Percentiles rank a stretch among this genome's conserved stretches.
Evolutionary conservation across 2,888 invertebrate genomes (phyloP).

Genomic region (Fragum whitleyi): DNA sequence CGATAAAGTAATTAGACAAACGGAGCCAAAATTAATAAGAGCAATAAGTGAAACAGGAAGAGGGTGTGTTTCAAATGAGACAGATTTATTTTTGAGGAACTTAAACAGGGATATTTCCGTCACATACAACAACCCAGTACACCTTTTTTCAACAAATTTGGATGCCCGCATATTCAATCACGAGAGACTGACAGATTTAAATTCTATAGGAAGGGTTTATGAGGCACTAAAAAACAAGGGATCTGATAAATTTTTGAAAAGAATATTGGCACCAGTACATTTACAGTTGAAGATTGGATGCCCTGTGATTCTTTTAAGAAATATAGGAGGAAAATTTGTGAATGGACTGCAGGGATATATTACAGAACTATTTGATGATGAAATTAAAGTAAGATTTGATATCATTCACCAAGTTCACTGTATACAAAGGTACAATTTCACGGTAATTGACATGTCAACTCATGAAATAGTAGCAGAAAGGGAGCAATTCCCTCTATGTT

Average conservation of each 20-base stretch:
- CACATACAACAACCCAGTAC: conserved; percentile 12
- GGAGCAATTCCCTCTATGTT: conserved; percentile 38
- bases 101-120: conserved; percentile 32
- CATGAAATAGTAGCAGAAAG: conserved; percentile 38
- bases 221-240: conserved; percentile 35
- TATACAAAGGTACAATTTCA: conserved; percentile 23
- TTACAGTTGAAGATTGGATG: conserved; percentile 46
- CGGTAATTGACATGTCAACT: conserved; percentile 28
- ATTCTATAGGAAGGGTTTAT: conserved; percentile 19
- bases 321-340: conserved; percentile 46
- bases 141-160: conserved; percentile 46
- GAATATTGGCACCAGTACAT: conserved; percentile 37
- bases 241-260: conserved; percentile 35
- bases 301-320: conserved; percentile 51
- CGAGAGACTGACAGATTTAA: not conserved
- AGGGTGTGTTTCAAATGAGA: conserved; percentile 31
- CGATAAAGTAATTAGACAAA: conserved; percentile 42
- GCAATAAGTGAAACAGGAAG: conserved; percentile 39
- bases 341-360: conserved; percentile 44
- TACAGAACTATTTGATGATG: conserved; percentile 7
- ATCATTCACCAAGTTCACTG: not conserved
- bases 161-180: conserved; percentile 38
- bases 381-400: conserved; percentile 6
- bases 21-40: conserved; percentile 36
- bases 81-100: conserved; percentile 33